Percentiles rank a stretch among this genome's conserved stretches.
Evolutionary conservation across 64 coral and sea anemone genomes (phyloP).

Genomic region (Acropora yongei): DNA sequence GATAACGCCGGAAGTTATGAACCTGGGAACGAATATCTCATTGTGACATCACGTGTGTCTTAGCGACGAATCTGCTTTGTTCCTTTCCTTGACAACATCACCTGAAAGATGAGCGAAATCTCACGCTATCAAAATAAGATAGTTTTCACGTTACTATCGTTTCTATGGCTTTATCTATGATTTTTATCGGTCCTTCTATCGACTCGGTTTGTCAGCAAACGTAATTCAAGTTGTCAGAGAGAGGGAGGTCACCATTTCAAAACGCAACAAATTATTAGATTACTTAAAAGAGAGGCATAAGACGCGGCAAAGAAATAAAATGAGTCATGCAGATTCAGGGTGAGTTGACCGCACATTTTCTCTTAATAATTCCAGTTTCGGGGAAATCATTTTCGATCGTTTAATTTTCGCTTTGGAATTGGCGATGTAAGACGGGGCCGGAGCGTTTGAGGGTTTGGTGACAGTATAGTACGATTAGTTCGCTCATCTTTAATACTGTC

Average conservation of each 20-base stretch:
- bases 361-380: background rate
- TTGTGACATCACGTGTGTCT: constrained; percentile 44
- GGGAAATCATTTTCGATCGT: no score
- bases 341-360: background rate
- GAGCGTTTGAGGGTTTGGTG: no score
- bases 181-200: constrained; percentile 36
- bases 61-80: background rate
- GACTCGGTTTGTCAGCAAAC: background rate
- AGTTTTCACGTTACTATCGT: constrained; percentile 41
- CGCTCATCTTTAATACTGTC: no score
- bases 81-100: constrained; percentile 21
- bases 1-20: no score
- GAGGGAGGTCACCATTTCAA: constrained; percentile 12
- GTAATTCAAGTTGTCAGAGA: background rate
- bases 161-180: constrained; percentile 73
- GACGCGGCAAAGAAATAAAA: background rate
- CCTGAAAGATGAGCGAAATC: constrained; percentile 34
- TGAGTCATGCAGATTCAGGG: constrained; percentile 85
- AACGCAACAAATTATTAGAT: background rate
- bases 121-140: constrained; percentile 15
- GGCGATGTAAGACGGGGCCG: no score
- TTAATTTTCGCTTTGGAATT: no score
- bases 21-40: background rate
- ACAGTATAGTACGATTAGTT: no score
- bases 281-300: background rate